Percentiles rank a stretch among this genome's conserved stretches.
Evolutionary conservation across 2,797 vertebrate genomes (phyloP).

Genomic region (Antennarius maculatus): DNA sequence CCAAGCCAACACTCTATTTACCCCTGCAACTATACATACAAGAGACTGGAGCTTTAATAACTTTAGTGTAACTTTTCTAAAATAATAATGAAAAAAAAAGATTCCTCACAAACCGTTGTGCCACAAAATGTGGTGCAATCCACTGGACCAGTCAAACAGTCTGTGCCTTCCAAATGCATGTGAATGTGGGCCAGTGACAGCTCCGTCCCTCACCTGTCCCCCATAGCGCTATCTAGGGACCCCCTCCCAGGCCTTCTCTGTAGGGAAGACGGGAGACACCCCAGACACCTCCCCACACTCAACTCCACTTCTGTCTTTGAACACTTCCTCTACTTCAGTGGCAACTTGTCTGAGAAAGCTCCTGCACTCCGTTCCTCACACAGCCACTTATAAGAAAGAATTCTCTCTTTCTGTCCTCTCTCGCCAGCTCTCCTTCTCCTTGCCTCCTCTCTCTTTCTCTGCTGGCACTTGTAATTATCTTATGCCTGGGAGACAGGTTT

Average conservation of each 20-base stretch:
- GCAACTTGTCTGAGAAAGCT: slow-evolving; percentile 91
- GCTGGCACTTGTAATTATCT: slow-evolving; percentile 99
- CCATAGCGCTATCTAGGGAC: slow-evolving; percentile 96
- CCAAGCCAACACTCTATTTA: slow-evolving; percentile 62
- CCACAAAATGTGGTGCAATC: slow-evolving; percentile 70
- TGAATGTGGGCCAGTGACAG: slow-evolving; percentile 87
- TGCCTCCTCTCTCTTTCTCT: slow-evolving; percentile 68
- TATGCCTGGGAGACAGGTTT: slow-evolving; percentile 99
- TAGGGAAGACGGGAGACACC: slow-evolving; percentile 77
- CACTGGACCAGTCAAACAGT: slow-evolving; percentile 72
- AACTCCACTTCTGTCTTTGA: slow-evolving; percentile 77
- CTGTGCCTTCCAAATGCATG: slow-evolving; percentile 63
- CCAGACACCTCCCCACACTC: slow-evolving; percentile 77
- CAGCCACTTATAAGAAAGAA: slow-evolving; percentile 74
- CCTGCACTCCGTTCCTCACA: slow-evolving; percentile 83
- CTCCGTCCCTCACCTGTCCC: slow-evolving; percentile 96
- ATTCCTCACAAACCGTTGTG: slow-evolving; percentile 63
- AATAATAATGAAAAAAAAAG: slow-evolving; percentile 51
- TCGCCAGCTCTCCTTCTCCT: slow-evolving; percentile 60
- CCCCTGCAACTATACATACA: slow-evolving; percentile 41
- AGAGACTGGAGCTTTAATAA: slow-evolving; percentile 51
- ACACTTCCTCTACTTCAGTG: slow-evolving; percentile 96
- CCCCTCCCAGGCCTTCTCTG: slow-evolving; percentile 73
- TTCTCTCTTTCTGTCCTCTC: slow-evolving; percentile 68
- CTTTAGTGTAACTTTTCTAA: slow-evolving; percentile 70